phyloP scores from a whole-genome alignment of 2,888 invertebrate species.

The Panopea generosa region DNA sequence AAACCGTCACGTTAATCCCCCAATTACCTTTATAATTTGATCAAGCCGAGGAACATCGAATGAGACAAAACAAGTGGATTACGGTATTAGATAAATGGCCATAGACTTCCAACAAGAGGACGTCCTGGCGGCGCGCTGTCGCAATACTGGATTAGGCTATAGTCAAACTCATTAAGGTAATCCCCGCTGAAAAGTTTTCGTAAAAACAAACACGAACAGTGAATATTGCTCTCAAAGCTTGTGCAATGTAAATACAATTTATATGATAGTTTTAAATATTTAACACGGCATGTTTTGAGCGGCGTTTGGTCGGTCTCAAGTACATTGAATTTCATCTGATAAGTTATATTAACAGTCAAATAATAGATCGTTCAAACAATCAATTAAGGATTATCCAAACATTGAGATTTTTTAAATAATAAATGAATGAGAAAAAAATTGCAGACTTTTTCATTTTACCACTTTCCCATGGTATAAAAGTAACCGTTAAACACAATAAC shows the following conservation, averaged over 20 bases:
- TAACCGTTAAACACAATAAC: too few species aligned
- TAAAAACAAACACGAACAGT: constrained; percentile 47
- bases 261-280: constrained; percentile 45
- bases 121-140: constrained; percentile 34
- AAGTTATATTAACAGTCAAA: too few species aligned
- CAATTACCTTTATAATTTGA: constrained; percentile 48
- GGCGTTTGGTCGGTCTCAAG: constrained; percentile 20
- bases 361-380: too few species aligned
- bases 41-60: constrained; percentile 34
- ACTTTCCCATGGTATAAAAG: too few species aligned
- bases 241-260: constrained; percentile 43
- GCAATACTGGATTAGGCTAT: constrained; percentile 31
- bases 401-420: too few species aligned
- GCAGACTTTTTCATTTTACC: too few species aligned
- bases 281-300: constrained; percentile 34
- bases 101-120: constrained; percentile 17
- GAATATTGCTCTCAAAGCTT: constrained; percentile 34
- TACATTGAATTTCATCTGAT: neutral
- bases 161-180: constrained; percentile 32
- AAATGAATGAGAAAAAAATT: too few species aligned
- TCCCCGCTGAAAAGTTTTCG: constrained; percentile 32
- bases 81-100: constrained; percentile 42
- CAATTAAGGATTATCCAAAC: too few species aligned
- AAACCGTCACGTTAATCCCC: constrained; percentile 42
- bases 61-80: constrained; percentile 46